Evolutionary conservation across 2,113 vertebrate genomes (phyloP).

Genomic region (Calidris pygmaea): DNA sequence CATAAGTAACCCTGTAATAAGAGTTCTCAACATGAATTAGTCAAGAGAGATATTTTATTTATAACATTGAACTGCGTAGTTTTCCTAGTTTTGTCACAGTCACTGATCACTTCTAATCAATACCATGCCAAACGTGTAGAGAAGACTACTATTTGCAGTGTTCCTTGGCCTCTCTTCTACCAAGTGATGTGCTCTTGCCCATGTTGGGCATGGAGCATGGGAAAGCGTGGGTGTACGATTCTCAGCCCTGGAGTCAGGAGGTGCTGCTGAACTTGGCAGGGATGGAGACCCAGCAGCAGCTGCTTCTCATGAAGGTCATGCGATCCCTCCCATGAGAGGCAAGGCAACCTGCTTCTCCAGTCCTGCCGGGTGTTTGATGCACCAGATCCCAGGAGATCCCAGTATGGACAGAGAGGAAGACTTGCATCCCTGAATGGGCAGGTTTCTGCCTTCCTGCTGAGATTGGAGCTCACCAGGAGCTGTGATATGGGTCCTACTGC

Average conservation of each 20-base stretch:
- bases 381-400: background rate
- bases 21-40: background rate
- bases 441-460: background rate
- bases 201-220: background rate
- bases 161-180: background rate
- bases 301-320: background rate
- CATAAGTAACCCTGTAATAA: accelerated
- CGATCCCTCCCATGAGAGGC: background rate
- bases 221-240: background rate
- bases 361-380: background rate
- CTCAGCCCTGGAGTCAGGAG: background rate
- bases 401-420: accelerated
- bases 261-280: background rate
- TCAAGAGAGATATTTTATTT: background rate
- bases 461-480: background rate
- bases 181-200: accelerated
- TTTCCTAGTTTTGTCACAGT: background rate
- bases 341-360: background rate
- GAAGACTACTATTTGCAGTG: background rate
- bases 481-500: background rate
- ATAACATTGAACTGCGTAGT: background rate
- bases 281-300: background rate
- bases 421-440: background rate
- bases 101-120: conserved; percentile 2
- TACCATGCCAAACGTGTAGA: background rate